Evolutionary conservation across 1,140 invertebrate genomes (phyloP).

Genomic region (Pseudomyrmex cubaensis): DNA sequence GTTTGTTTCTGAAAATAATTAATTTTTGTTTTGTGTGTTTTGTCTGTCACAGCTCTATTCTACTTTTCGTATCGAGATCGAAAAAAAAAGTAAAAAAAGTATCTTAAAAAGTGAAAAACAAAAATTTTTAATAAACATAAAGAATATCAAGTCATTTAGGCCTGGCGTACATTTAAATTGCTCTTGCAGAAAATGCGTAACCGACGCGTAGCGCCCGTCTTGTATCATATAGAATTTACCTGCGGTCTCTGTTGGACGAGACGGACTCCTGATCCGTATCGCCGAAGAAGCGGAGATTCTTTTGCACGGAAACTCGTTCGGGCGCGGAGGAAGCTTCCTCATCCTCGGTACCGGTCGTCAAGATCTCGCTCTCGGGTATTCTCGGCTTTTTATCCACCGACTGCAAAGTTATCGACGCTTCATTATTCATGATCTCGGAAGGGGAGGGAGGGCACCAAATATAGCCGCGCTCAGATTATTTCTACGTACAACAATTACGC

Average conservation of each 20-base stretch:
- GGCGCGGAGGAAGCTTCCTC: slow-evolving; percentile 82
- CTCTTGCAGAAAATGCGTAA: slow-evolving; percentile 20
- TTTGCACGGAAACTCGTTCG: slow-evolving; percentile 83
- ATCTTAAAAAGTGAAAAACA: neutral
- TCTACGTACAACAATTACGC: slow-evolving; percentile 52
- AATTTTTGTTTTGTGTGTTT: neutral
- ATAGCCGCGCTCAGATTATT: slow-evolving; percentile 35
- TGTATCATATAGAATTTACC: slow-evolving; percentile 70
- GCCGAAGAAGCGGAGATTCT: slow-evolving; percentile 92
- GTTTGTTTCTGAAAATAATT: slow-evolving; percentile 79
- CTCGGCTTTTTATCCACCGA: slow-evolving; percentile 81
- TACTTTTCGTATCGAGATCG: too few relatives aligned
- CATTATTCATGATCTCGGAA: slow-evolving; percentile 54
- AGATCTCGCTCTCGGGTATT: slow-evolving; percentile 83
- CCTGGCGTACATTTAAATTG: slow-evolving; percentile 18
- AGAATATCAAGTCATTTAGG: too few relatives aligned
- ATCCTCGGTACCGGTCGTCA: slow-evolving; percentile 84
- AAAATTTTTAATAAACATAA: too few relatives aligned
- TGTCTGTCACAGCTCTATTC: too few relatives aligned
- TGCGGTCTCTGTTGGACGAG: slow-evolving; percentile 82
- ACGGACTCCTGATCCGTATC: slow-evolving; percentile 91
- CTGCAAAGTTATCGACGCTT: slow-evolving; percentile 72
- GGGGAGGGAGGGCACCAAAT: slow-evolving; percentile 15
- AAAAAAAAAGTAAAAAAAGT: neutral
- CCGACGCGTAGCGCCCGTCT: slow-evolving; percentile 6